Evolutionary conservation across 64 coral and sea anemone genomes (phyloP), one percentile per base, ranked within the genome.

Genomic region (Orbicella faveolata): DNA sequence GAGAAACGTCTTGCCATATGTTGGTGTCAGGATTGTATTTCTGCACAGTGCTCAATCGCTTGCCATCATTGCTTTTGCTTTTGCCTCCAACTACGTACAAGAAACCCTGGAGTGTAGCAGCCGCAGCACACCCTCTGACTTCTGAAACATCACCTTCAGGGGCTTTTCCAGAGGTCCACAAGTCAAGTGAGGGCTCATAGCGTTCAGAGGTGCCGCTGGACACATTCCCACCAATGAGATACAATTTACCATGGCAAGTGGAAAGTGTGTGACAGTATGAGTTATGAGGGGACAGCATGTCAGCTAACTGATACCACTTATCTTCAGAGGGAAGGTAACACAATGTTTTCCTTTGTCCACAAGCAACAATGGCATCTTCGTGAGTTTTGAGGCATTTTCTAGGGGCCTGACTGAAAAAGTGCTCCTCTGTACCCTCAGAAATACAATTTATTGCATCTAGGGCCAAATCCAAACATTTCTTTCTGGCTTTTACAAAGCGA

Each of bases 81-180:
- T 77, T 87, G 4, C 90, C 90, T 70, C 90, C 90, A 5, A 92
- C 73, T 30, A 76, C 52, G 30, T 92, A 92, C 61, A 92, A 44
- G 77, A 74, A 92, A 5, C 82, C 90, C 20, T 92, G 83, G 26
- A 92, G 34, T 33, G 77, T 92, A 78, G 79, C 90, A 21, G 78
- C 73, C 33, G 73, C 73, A 23, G 90, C 39, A n/a, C 52, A 76
- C 20, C 33, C 55, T 15, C 67, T 39, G 62, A 75, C 65, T 52
- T 62, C 37, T 23, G 19, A 48, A 48, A 48, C 44, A 48, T 48
- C 18, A 69, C 69, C 36, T n/a, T 65, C 74, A 52, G 78, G 52
- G 36, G 63, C 67, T 26, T 82, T 78, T 6, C 78, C 74, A 77
- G 52, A 23, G 37, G 61, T 92, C 90, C 90, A 92, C 0, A 52